Evolutionary conservation across 2,797 vertebrate genomes (phyloP).

Genomic region (Lutra lutra): DNA sequence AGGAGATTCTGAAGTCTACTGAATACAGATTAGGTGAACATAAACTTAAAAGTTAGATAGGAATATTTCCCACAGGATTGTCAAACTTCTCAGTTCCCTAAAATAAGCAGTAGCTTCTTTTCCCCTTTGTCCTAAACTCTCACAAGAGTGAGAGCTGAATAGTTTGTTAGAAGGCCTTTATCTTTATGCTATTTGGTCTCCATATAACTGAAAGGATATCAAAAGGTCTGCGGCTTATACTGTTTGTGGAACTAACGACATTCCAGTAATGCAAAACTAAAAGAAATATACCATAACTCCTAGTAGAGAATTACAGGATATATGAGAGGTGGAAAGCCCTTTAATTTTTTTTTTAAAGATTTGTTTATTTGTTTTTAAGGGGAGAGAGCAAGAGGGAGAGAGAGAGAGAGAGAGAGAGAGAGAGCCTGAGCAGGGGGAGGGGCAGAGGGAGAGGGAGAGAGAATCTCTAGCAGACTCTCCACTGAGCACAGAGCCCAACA

Average conservation of each 20-base stretch:
- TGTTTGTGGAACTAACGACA: constrained; percentile 28
- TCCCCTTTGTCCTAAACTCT: constrained; percentile 1
- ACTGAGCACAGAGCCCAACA: not conserved
- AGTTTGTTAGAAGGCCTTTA: constrained; percentile 22
- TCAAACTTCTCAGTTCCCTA: constrained; percentile 37
- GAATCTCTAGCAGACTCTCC: not conserved
- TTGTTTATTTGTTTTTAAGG: not conserved
- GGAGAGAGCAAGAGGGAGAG: not conserved
- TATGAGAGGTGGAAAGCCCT: not conserved
- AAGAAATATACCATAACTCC: not conserved
- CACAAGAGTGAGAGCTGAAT: not conserved
- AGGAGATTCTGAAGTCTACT: constrained; percentile 16
- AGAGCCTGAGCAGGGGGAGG: not conserved
- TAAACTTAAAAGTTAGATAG: constrained; percentile 48
- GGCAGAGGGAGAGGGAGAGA: not conserved
- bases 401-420: not conserved
- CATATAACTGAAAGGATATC: not conserved
- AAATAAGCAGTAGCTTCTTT: not conserved
- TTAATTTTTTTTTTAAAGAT: not conserved
- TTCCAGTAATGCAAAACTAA: constrained; percentile 12
- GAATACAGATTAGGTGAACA: constrained; percentile 36
- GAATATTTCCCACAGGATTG: not conserved
- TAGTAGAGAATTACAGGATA: constrained; percentile 33
- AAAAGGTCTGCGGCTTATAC: not conserved
- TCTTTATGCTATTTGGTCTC: constrained; percentile 26